Base-by-base conservation (phyloP, 2,113 vertebrate genomes). In the Andinoacara biseriatus region DNA sequence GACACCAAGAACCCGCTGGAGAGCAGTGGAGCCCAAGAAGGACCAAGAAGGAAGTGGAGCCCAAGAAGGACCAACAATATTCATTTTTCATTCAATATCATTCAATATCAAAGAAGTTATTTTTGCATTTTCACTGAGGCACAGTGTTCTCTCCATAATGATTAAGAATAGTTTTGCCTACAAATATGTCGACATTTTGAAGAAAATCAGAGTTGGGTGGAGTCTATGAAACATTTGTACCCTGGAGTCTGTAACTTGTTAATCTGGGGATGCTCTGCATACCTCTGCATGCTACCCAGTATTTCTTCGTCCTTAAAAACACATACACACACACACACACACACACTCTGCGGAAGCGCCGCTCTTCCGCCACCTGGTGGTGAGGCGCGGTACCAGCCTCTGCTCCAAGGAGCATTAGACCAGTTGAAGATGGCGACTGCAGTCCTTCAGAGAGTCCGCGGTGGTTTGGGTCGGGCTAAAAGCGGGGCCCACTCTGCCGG, bases 391-490 rank as follows among this genome's bases (percentile, higher is more conserved):
- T 13, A 67, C 56, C 79, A n/a, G 58, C 56, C 10, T 2, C 10
- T 10, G 33, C 56, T 65, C 31, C 4, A 24, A 38, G 62, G 24
- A 52, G 43, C 76, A 22, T 20, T 18, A 80, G 26, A 57, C 17
- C 63, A 26, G 81, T 77, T 10, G 93, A 97, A 97, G 96, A 97
- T 97, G 96, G 97, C 96, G 96, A 94, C 93, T 63, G 92, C 95
- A 94, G 96, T 96, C 92, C 93, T 97, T 95, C 91, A 95, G 80
- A 92, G 93, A 90, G 65, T 90, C 87, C 86, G 91, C 90, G 90
- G 88, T 62, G 95, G 95, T 58, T 91, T 95, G 56, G 74, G 58
- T 76, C 91, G 85, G 89, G 93, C 89, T 80, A 91, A 61, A 89
- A 89, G 20, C 86, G 86, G 87, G 76, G 86, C 89, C 80, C 87